Evolutionary conservation across 2,113 vertebrate species (phyloP), one percentile per base, ranked within the genome.

Genomic region (Galemys pyrenaicus): DNA sequence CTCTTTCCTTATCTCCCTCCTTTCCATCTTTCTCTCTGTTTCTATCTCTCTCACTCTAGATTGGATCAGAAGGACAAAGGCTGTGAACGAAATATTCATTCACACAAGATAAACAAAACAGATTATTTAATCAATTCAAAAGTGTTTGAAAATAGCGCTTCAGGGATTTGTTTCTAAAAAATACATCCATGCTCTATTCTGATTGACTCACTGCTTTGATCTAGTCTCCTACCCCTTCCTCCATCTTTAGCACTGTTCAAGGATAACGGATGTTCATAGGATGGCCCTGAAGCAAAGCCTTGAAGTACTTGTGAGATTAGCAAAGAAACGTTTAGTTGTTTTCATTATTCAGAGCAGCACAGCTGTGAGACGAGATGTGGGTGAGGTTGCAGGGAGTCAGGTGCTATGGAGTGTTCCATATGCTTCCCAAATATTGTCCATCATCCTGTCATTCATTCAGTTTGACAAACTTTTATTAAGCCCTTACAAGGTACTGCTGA

Each of bases 401-500:
- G 65, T 3, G 9, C 44, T 71, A 32, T 37, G 64, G 49, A 78
- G 91, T 32, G 39, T 80, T 94, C 56, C 44, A 10, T 12, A 32
- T 46, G 20, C 70, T 28, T 87, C 68, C 37, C 44, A 65, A 87
- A 83, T 88, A 74, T 51, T 73, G 60, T 65, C 35, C 70, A 85
- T 67, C 67, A 89, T 26, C 11, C 79, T 74, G 28, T 89, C 51
- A 75, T 74, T 70, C 74, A 67, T 39, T 87, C 62, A 54, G 58
- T 28, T 87, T 62, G 68, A 73, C 37, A 89, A 86, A 90, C 39
- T 93, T 58, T 87, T 78, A 81, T 77, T 87, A 92, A 93, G 37
- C 39, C 19, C 11, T 91, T 84, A 51, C 6, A 70, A 74, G 26
- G 60, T 49, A 58, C 1, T 39, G 46, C 85, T 77, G 26, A 77